Evolutionary conservation across 2,888 invertebrate genomes (phyloP).

Genomic region (Hololepta plana): DNA sequence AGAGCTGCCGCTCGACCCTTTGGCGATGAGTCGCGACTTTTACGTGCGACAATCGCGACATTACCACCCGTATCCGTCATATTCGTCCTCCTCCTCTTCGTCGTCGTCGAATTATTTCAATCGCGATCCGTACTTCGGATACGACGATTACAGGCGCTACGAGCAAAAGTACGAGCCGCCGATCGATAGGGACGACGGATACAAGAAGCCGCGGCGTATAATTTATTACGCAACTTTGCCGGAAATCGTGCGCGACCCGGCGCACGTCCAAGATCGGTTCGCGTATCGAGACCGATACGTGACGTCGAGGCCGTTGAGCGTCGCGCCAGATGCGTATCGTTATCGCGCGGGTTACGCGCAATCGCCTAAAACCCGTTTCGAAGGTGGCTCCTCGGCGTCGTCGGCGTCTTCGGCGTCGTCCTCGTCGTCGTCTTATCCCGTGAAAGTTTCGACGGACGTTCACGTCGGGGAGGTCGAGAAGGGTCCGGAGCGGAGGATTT

Average conservation of each 20-base stretch:
- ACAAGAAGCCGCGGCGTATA: slow-evolving; percentile 38
- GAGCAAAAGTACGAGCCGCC: no score
- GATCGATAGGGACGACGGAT: no score
- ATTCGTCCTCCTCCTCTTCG: no score
- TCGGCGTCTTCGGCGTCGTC: no score
- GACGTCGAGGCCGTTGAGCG: slow-evolving; percentile 11
- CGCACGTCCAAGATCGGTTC: slow-evolving; percentile 37
- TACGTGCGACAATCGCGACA: no score
- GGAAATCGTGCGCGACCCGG: slow-evolving; percentile 44
- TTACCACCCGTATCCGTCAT: no score
- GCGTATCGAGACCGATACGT: slow-evolving; percentile 14
- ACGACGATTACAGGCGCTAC: slow-evolving; percentile 3
- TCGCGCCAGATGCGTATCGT: slow-evolving; percentile 5
- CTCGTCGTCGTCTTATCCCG: slow-evolving; percentile 14
- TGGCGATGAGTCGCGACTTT: no score
- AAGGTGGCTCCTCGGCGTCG: background rate
- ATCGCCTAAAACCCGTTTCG: background rate
- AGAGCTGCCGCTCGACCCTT: no score
- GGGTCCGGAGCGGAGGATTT: slow-evolving; percentile 25
- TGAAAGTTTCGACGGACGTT: slow-evolving; percentile 23
- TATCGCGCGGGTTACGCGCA: background rate
- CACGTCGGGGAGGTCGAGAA: slow-evolving; percentile 24
- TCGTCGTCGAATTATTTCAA: no score
- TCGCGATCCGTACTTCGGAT: no score
- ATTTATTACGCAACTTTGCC: slow-evolving; percentile 55